A percentile compares a stretch with the other conserved stretches of the same genome.
These are phyloP conservation scores for Furcifer pardalis DNA, from an alignment of 2,797 vertebrate species.

Conservation along the genomic window DNA sequence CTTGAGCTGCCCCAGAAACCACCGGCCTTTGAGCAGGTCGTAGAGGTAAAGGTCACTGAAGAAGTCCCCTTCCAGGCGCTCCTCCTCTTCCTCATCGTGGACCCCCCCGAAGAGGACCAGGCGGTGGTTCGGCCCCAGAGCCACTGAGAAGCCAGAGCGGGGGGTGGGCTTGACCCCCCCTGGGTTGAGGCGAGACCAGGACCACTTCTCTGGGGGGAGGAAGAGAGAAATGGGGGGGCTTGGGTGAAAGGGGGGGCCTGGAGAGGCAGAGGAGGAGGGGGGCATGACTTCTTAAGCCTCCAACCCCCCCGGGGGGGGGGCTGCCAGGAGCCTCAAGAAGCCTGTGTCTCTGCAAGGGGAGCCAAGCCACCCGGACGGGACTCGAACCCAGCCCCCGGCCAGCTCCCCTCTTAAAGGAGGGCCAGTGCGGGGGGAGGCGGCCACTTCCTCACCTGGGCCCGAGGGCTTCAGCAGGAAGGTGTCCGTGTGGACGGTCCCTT, in stretches of 20 bases:
- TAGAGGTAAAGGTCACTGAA: constrained; percentile 90
- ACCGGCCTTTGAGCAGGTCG: constrained; percentile 86
- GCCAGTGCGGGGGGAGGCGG: constrained; percentile 34
- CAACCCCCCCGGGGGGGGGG: no score
- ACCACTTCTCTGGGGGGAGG: constrained; percentile 84
- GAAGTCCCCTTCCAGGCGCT: constrained; percentile 91
- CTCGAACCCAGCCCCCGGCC: constrained; percentile 11
- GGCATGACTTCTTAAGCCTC: neutral
- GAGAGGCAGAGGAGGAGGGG: neutral
- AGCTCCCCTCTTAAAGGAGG: neutral
- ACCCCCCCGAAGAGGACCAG: constrained; percentile 91
- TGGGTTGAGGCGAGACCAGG: constrained; percentile 85
- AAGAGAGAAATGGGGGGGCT: accelerated
- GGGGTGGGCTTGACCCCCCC: constrained; percentile 87
- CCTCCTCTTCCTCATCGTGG: constrained; percentile 94
- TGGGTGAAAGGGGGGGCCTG: no score
- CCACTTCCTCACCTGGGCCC: constrained; percentile 75
- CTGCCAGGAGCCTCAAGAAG: neutral
- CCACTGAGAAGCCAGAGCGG: constrained; percentile 88
- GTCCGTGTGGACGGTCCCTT: constrained; percentile 91
- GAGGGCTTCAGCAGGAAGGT: constrained; percentile 90
- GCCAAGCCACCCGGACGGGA: no score
- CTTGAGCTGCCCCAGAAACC: constrained; percentile 88
- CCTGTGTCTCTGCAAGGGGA: neutral
- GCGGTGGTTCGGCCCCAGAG: constrained; percentile 79